Percentiles rank a stretch among this genome's conserved stretches.
Evolutionary conservation across 2,888 invertebrate genomes (phyloP).

Genomic region (Leucozona laternaria): DNA sequence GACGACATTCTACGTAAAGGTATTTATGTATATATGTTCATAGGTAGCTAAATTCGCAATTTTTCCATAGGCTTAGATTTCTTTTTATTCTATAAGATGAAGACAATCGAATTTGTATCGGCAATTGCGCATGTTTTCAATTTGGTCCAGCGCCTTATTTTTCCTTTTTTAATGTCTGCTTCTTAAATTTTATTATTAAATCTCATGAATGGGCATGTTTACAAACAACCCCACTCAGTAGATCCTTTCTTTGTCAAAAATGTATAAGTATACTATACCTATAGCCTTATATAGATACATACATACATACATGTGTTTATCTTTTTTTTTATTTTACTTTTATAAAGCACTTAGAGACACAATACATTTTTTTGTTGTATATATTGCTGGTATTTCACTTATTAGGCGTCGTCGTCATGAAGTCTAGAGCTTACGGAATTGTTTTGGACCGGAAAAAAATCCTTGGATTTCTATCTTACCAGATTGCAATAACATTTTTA

Average conservation of each 20-base stretch:
- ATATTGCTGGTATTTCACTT: slow-evolving; percentile 12
- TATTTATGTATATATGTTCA: not conserved
- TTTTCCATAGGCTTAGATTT: not conserved
- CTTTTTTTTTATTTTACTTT: not conserved
- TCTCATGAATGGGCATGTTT: slow-evolving; percentile 45
- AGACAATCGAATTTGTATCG: slow-evolving; percentile 12
- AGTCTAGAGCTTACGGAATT: slow-evolving; percentile 29
- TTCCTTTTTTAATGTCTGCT: slow-evolving; percentile 28
- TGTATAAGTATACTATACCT: not conserved
- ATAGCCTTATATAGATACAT: not conserved
- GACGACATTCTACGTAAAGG: not conserved
- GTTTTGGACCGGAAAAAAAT: not conserved
- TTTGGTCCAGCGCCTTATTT: slow-evolving; percentile 25
- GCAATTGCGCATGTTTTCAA: slow-evolving; percentile 34
- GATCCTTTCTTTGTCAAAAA: slow-evolving; percentile 24
- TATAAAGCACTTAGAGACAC: slow-evolving; percentile 22
- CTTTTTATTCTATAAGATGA: not conserved
- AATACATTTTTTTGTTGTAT: slow-evolving; percentile 3
- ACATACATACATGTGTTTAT: not conserved
- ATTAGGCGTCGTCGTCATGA: slow-evolving; percentile 36
- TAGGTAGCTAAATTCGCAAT: not conserved
- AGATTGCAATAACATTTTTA: slow-evolving; percentile 12
- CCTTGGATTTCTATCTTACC: not conserved
- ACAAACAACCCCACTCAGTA: slow-evolving; percentile 38
- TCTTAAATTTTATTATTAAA: slow-evolving; percentile 39